Conservation (phyloP, 2,888 invertebrate species). For the Toxonevra muliebris region DNA sequence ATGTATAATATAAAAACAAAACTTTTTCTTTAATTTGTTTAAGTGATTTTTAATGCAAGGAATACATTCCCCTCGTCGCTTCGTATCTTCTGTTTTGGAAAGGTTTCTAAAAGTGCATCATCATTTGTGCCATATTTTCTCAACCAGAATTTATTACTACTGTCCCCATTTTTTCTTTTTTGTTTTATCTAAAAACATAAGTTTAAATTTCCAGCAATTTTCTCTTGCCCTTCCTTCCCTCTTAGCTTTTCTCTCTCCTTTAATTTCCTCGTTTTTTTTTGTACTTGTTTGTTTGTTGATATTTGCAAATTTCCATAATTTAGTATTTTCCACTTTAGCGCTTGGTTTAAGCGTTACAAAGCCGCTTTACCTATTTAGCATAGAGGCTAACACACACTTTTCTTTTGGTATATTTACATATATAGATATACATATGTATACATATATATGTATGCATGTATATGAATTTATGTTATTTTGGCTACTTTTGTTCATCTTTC, state of each 20-base stretch:
- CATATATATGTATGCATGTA: too few relatives aligned
- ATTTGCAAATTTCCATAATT: slow-evolving; percentile 26
- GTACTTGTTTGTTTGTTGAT: neutral
- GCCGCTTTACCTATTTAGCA: slow-evolving; percentile 31
- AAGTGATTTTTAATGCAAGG: neutral
- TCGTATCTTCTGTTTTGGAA: neutral
- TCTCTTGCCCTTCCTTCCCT: neutral
- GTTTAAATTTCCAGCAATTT: neutral
- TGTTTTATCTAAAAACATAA: neutral
- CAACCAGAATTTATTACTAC: neutral
- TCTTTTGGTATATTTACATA: too few relatives aligned
- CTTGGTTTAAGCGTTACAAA: slow-evolving; percentile 25
- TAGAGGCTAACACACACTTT: neutral
- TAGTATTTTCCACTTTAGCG: slow-evolving; percentile 30
- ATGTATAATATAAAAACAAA: too few relatives aligned
- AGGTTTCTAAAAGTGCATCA: too few relatives aligned
- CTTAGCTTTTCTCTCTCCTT: neutral
- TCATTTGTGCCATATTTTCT: too few relatives aligned
- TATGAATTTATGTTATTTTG: slow-evolving; percentile 12
- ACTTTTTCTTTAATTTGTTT: neutral
- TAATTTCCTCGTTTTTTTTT: neutral
- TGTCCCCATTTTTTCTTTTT: neutral
- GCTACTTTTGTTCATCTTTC: slow-evolving; percentile 27
- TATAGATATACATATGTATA: too few relatives aligned
- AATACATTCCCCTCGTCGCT: neutral